Percentiles rank a stretch among this genome's conserved stretches.
These are phyloP conservation scores for Hirtodrosophila trivittata DNA, from an alignment of 2,888 invertebrate species.

Conservation along the genomic window DNA sequence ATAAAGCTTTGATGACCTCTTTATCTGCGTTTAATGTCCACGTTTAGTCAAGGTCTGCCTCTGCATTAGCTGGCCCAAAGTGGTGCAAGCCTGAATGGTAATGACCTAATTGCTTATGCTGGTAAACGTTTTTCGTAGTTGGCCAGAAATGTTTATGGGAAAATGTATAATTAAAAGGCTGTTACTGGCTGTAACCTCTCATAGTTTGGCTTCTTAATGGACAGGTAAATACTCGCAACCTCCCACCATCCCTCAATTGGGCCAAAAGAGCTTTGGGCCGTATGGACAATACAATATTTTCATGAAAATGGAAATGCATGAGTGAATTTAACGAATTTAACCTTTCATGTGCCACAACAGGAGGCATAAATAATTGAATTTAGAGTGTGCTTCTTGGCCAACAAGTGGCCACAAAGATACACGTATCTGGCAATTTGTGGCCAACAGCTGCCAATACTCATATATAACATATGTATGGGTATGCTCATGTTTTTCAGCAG, in stretches of 20 bases:
- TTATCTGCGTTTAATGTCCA: constrained; percentile 48
- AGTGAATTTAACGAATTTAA: constrained; percentile 50
- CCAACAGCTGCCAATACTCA: constrained; percentile 11
- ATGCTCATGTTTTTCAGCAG: background rate
- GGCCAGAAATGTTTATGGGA: constrained; percentile 58
- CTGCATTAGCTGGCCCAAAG: background rate
- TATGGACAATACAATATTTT: background rate
- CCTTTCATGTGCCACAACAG: constrained; percentile 50
- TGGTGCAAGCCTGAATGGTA: constrained; percentile 43
- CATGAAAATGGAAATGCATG: constrained; percentile 26
- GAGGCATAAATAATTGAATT: constrained; percentile 53
- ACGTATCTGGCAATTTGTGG: constrained; percentile 33
- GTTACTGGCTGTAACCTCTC: constrained; percentile 50
- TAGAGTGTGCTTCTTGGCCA: constrained; percentile 44
- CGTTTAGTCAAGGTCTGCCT: constrained; percentile 40
- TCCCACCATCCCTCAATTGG: constrained; percentile 15
- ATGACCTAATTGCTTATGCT: constrained; percentile 65
- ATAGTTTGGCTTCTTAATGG: constrained; percentile 35
- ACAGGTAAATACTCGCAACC: background rate
- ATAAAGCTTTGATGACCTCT: constrained; percentile 49
- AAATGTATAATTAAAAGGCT: constrained; percentile 67
- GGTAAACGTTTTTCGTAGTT: constrained; percentile 34
- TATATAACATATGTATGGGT: background rate
- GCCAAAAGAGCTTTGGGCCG: constrained; percentile 7
- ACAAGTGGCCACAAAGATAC: constrained; percentile 52